Base-by-base conservation (phyloP, 2,888 invertebrate genomes). In the Zhuqinia jingwanae region DNA sequence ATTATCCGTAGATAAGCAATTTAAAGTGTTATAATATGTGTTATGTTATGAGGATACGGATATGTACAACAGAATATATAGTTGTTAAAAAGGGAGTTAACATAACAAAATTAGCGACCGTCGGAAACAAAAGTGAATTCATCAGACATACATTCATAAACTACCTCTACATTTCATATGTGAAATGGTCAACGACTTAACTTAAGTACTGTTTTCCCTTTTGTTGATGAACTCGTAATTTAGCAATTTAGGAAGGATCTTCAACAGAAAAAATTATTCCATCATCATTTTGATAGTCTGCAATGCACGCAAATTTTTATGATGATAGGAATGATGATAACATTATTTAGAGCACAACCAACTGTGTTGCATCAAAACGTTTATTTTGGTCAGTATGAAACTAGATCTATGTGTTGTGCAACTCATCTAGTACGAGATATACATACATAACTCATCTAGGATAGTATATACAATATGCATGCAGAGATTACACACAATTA, bases 331-430 rank as follows among this genome's bases (percentile, higher is more conserved):
- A 36, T 47, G 20, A 27, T 30, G 20, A 78, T 73, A 11, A 73
- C 25, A 60, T 13, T 81, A 58, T 81, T 73, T 17, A 73, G 81
- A 81, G 81, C 81, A 73, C 2, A 73, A 53, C 75, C 11, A 3
- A 36, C 6, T 42, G 15, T 17, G 53, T 81, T 73, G 60, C 80
- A 73, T 47, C 58, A 73, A 60, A 50, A 22, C 17, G 22, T 68
- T 42, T 25, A 50, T 22, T 45, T 58, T 81, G 73, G 47, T 47
- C 81, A 58, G 25, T 13, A n/a, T 8, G 5, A 45, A 63, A 78
- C 25, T 77, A 42, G 77, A 58, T 15, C 45, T 63, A 5, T 15
- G 25, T 47, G 5, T 78, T 78, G 30, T 53, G 75, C 17, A 75
- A 75, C 13, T 45, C 13, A 42, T n/a, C 1, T 13, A 30, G 6